Conservation (phyloP, 92 coral and sea anemone genomes). For the Paragorgia papillata region DNA sequence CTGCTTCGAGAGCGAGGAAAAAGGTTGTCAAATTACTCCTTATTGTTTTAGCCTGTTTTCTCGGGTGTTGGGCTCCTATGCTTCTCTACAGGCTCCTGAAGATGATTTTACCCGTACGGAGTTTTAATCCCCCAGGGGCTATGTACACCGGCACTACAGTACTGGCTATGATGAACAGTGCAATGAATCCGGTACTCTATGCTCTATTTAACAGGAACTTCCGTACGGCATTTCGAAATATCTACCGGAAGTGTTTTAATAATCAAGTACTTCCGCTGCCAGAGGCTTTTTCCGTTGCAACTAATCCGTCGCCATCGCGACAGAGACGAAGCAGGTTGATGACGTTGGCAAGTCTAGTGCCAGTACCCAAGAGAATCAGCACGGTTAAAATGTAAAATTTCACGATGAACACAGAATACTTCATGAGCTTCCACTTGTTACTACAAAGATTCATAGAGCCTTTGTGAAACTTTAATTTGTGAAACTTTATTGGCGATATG, state of each 20-base stretch:
- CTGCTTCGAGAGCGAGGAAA: slow-evolving; percentile 19
- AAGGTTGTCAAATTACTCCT: slow-evolving; percentile 27
- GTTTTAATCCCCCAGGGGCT: slow-evolving; percentile 2
- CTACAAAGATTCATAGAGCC: too few relatives aligned
- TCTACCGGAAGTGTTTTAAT: slow-evolving; percentile 30
- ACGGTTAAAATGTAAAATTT: too few relatives aligned
- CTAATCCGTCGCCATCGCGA: not conserved
- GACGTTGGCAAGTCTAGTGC: not conserved
- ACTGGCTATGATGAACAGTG: slow-evolving; percentile 27
- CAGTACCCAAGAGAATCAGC: not conserved
- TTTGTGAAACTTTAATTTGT: too few relatives aligned
- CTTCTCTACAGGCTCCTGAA: slow-evolving; percentile 6
- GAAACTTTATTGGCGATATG: too few relatives aligned
- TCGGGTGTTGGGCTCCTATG: slow-evolving; percentile 35
- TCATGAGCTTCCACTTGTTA: too few relatives aligned
- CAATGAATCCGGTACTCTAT: slow-evolving; percentile 37
- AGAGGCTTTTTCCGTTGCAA: slow-evolving; percentile 15
- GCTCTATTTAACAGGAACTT: slow-evolving; percentile 38
- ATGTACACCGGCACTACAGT: slow-evolving; percentile 25
- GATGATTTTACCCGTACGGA: slow-evolving; percentile 24
- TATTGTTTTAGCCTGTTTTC: slow-evolving; percentile 17
- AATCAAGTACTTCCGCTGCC: slow-evolving; percentile 29
- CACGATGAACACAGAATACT: too few relatives aligned
- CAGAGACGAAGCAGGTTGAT: not conserved
- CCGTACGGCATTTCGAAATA: slow-evolving; percentile 16